These are phyloP conservation scores for Polymixis flavicincta DNA, from an alignment of 2,888 invertebrate genomes.

Conservation along the genomic window DNA sequence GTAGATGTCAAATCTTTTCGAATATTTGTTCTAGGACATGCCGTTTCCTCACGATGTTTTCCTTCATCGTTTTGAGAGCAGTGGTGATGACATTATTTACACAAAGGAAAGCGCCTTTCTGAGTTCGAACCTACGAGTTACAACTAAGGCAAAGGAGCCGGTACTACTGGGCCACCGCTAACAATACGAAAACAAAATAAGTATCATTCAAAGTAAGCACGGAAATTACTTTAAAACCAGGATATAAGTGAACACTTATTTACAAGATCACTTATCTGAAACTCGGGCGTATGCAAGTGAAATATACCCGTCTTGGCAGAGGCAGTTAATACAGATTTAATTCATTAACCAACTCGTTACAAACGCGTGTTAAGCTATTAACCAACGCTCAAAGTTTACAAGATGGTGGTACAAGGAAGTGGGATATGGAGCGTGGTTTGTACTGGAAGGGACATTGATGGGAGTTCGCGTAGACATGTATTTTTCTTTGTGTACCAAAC, in stretches of 20 bases:
- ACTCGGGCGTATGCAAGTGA: constrained; percentile 57
- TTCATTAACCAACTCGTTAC: constrained; percentile 85
- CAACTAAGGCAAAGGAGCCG: no score
- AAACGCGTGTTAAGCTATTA: constrained; percentile 83
- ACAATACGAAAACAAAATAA: constrained; percentile 2
- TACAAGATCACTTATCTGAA: constrained; percentile 52
- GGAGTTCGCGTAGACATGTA: no score
- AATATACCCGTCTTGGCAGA: constrained; percentile 53
- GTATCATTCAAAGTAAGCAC: background rate
- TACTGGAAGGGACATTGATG: constrained; percentile 54
- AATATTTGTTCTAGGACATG: no score
- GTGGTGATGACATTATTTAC: no score
- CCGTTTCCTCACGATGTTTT: no score
- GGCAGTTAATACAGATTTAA: constrained; percentile 81
- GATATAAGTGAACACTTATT: constrained; percentile 44
- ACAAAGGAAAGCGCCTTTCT: no score
- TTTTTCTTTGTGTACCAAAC: no score
- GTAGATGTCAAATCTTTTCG: no score
- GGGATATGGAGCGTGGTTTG: constrained; percentile 31
- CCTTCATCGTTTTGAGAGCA: no score
- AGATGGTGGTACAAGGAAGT: constrained; percentile 70
- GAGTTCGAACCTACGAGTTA: no score
- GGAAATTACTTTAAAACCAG: constrained; percentile 42
- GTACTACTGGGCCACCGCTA: no score
- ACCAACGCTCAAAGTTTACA: constrained; percentile 76